phyloP scores from a whole-genome alignment of 2,113 vertebrate species.

The Seriola quinqueradiata region DNA sequence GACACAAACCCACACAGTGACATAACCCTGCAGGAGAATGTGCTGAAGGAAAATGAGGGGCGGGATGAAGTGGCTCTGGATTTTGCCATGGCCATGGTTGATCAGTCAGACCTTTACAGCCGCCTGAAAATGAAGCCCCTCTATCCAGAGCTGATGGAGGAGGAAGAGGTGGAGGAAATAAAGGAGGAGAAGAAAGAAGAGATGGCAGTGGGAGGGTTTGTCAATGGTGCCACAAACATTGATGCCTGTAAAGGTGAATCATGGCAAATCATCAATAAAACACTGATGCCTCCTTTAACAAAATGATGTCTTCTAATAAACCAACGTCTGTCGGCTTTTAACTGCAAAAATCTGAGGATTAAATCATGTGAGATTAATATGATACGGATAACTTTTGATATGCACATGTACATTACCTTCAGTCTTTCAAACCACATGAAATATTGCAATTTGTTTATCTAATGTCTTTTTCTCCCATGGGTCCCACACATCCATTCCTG shows the following conservation, averaged over 20 bases:
- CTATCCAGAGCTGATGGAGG: constrained; percentile 89
- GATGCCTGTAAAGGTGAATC: constrained; percentile 45
- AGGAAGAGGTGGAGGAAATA: constrained; percentile 56
- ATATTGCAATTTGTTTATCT: neutral
- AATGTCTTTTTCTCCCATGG: neutral
- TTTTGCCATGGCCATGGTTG: constrained; percentile 89
- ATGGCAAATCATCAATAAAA: neutral
- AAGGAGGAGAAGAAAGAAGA: constrained; percentile 50
- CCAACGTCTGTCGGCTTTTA: neutral
- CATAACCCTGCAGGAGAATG: constrained; percentile 84
- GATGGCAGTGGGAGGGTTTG: constrained; percentile 22
- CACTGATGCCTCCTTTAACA: neutral
- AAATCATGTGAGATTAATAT: too few species aligned
- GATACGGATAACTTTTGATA: neutral
- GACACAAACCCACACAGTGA: constrained; percentile 83
- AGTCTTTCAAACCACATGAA: neutral
- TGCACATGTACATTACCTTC: too few species aligned
- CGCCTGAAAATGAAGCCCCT: constrained; percentile 90
- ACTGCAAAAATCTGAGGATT: too few species aligned
- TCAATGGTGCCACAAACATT: neutral
- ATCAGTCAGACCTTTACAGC: constrained; percentile 90
- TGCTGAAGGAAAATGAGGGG: constrained; percentile 84
- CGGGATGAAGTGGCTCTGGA: constrained; percentile 85
- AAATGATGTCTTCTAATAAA: neutral
- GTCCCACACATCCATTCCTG: neutral